phyloP scores from a whole-genome alignment of 1,140 invertebrate genomes.

The Cydia strobilella region DNA sequence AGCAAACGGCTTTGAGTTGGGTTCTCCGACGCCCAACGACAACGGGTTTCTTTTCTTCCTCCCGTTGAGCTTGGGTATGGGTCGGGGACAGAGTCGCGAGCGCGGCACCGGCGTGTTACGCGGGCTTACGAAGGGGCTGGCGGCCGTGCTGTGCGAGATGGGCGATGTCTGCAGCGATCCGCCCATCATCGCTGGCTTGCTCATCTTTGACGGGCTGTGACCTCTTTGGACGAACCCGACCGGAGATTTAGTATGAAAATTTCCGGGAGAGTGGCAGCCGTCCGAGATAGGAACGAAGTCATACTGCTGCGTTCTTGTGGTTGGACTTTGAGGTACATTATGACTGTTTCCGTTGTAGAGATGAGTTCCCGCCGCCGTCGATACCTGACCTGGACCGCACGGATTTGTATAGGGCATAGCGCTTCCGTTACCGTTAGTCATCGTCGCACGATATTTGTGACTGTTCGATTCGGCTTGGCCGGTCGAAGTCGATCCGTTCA shows the following conservation, averaged over 20 bases:
- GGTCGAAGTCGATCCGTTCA: constrained; percentile 49
- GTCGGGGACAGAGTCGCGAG: constrained; percentile 65
- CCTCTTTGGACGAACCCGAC: constrained; percentile 61
- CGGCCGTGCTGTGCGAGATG: constrained; percentile 69
- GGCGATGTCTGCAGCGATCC: constrained; percentile 72
- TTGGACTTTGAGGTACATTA: constrained; percentile 80
- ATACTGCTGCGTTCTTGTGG: constrained; percentile 86
- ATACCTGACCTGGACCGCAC: constrained; percentile 46
- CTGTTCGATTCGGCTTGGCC: constrained; percentile 47
- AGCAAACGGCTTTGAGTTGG: constrained; percentile 64
- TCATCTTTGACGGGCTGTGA: constrained; percentile 70
- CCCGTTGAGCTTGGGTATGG: constrained; percentile 68
- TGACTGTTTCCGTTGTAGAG: constrained; percentile 68
- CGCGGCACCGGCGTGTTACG: constrained; percentile 87
- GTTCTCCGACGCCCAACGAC: constrained; percentile 57
- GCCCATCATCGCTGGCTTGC: constrained; percentile 71
- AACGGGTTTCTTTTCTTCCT: constrained; percentile 62
- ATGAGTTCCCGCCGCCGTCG: constrained; percentile 48
- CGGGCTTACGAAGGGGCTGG: constrained; percentile 92
- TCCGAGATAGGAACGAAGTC: constrained; percentile 92
- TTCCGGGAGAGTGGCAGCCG: constrained; percentile 82
- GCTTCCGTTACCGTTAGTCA: constrained; percentile 57
- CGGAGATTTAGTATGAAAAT: constrained; percentile 71
- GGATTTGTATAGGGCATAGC: constrained; percentile 50
- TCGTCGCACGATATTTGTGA: constrained; percentile 50